Conservation (phyloP, 2,888 invertebrate genomes). For the Campoplex capitator region DNA sequence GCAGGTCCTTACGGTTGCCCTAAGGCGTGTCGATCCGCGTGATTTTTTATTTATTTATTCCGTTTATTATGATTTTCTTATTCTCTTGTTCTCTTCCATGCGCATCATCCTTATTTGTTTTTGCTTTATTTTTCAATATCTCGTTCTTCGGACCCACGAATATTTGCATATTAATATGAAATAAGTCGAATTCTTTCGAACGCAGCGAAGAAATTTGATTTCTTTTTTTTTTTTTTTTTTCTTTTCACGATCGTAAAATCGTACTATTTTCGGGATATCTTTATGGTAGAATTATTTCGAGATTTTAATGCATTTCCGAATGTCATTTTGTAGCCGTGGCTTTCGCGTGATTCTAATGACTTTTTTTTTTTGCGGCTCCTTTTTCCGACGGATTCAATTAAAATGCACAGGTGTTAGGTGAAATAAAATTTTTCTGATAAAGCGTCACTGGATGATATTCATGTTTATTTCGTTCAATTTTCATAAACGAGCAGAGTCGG, state of each 20-base stretch:
- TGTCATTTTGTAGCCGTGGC: background rate
- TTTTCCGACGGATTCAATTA: constrained; percentile 11
- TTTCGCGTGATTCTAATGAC: constrained; percentile 1
- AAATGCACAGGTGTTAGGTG: background rate
- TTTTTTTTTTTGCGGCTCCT: constrained; percentile 9
- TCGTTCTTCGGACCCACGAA: constrained; percentile 33
- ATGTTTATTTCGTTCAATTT: constrained; percentile 5
- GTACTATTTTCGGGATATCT: background rate
- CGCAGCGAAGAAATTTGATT: background rate
- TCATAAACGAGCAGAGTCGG: background rate
- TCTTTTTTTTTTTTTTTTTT: background rate
- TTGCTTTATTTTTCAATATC: constrained; percentile 20
- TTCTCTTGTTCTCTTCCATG: constrained; percentile 48
- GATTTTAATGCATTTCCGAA: constrained; percentile 33
- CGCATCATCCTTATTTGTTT: constrained; percentile 32
- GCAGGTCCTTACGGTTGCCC: constrained; percentile 40
- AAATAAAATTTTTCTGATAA: background rate
- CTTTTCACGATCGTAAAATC: constrained; percentile 35
- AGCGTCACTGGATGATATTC: background rate
- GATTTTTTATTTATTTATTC: constrained; percentile 38
- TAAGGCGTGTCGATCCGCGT: constrained; percentile 63
- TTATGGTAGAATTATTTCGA: background rate
- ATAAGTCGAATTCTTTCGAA: constrained; percentile 29
- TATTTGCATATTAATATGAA: constrained; percentile 70
- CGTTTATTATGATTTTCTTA: constrained; percentile 33